Conservation (phyloP, 2,797 vertebrate genomes). For the Pangasius mekongensis region DNA sequence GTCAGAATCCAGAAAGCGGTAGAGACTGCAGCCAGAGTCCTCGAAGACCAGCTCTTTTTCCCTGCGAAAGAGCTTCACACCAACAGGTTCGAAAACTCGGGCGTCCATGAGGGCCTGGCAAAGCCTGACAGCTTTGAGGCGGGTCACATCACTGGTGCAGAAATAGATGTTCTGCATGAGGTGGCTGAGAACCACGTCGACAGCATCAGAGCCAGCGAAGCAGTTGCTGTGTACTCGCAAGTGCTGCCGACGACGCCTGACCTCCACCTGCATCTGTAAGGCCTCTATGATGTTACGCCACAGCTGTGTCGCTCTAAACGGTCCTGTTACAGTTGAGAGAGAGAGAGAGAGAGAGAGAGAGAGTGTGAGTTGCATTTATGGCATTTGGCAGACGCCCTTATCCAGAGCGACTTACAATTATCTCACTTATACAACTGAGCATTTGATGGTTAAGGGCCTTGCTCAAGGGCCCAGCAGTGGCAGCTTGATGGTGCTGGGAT, state of each 20-base stretch:
- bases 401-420: no score
- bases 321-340: conserved; percentile 70
- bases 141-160: conserved; percentile 81
- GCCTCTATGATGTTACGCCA: conserved; percentile 85
- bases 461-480: no score
- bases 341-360: neutral
- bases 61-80: conserved; percentile 79
- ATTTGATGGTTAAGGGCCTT: no score
- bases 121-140: conserved; percentile 81
- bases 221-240: conserved; percentile 76
- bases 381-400: no score
- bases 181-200: conserved; percentile 84
- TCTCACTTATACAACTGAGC: no score
- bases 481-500: no score
- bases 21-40: conserved; percentile 81
- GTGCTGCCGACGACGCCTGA: conserved; percentile 76
- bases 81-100: conserved; percentile 83
- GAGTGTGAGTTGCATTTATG: neutral
- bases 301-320: conserved; percentile 84
- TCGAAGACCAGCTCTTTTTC: conserved; percentile 82
- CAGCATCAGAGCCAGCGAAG: conserved; percentile 83
- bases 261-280: conserved; percentile 81
- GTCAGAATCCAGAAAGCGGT: conserved; percentile 78
- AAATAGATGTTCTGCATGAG: conserved; percentile 86
- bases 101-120: conserved; percentile 89